Conservation (phyloP, 2,797 vertebrate genomes). For the Sebastolobus altivelis region DNA sequence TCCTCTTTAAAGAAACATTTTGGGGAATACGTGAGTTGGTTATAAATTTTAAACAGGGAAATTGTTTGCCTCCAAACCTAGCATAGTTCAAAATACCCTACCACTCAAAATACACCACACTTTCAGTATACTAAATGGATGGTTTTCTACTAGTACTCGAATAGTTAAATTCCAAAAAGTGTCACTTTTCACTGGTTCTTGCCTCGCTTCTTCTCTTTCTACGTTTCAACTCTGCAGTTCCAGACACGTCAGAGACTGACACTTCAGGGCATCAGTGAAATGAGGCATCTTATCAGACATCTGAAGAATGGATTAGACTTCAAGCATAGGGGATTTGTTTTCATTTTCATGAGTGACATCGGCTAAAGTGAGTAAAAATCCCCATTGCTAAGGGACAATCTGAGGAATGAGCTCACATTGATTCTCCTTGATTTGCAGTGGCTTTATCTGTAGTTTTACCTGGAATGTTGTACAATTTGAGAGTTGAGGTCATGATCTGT, state of each 20-base stretch:
- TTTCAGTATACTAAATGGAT: background rate
- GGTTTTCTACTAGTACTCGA: background rate
- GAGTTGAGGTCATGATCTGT: slow-evolving; percentile 37
- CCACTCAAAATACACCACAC: background rate
- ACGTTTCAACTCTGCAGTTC: slow-evolving; percentile 6
- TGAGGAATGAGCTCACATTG: slow-evolving; percentile 1
- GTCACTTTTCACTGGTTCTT: background rate
- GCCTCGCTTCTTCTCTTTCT: background rate
- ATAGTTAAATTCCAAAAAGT: background rate
- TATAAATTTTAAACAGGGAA: background rate
- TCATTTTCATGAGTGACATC: slow-evolving; percentile 50
- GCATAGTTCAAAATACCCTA: background rate
- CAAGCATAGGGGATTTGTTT: slow-evolving; percentile 41
- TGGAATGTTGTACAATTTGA: slow-evolving; percentile 15
- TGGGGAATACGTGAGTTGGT: background rate
- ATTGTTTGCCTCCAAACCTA: background rate
- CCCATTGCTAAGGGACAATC: slow-evolving; percentile 11
- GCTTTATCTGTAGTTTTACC: slow-evolving; percentile 26
- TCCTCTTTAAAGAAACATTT: background rate
- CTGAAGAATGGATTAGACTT: slow-evolving; percentile 47
- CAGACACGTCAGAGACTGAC: slow-evolving; percentile 21
- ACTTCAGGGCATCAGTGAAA: slow-evolving; percentile 50
- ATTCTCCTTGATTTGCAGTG: slow-evolving; percentile 18
- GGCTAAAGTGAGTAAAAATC: slow-evolving; percentile 45
- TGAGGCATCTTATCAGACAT: slow-evolving; percentile 51